Evolutionary conservation across 2,113 vertebrate species (phyloP), one percentile per base, ranked within the genome.

Genomic region (Glareola pratincola): DNA sequence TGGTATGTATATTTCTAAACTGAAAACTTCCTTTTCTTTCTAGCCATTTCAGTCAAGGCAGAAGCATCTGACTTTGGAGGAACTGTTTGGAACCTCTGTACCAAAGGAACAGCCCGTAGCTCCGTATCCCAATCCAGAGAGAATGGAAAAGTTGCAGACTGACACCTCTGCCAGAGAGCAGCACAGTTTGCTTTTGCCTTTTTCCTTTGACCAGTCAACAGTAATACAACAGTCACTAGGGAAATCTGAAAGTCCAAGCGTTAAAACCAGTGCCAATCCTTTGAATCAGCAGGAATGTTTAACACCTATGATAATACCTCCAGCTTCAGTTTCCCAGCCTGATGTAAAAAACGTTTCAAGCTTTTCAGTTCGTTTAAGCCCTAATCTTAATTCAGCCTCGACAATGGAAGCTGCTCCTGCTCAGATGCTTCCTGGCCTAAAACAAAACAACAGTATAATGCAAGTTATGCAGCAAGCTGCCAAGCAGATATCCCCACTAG

Each of bases 11-110:
- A 14, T 82, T 83, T 83, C 59, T 91, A 54, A 86, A 60, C 9
- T 62, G 51, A 87, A 77, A 62, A 27, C 8, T 64, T 66, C 14
- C 10, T 81, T 73, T 72, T 96, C 86, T 97, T 95, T 97, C 20
- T 97, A 99, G 99, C 97, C 95, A 54, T 96, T 98, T 94, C 98
- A 98, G 34, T 97, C 98, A n/a, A 98, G 98, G 45, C 98, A 99
- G 89, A 99, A 99, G 96, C 99, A 99, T 97, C 99, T 99, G 97
- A 99, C 99, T 12, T 99, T 99, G n/a, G 99, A 99, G 98, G 99
- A 99, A 82, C 98, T 99, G 53, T 99, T 99, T 94, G 99, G 99
- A 94, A 99, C 99, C 1, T 98, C 99, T 80, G 96, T 99, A 73
- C 98, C 98, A n/a, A 99, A 99, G 97, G 99, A 99, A 41, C 98